A percentile compares a stretch with the other conserved stretches of the same genome.
phyloP scores from a whole-genome alignment of 2,113 vertebrate genomes.

The Plectropomus leopardus region DNA sequence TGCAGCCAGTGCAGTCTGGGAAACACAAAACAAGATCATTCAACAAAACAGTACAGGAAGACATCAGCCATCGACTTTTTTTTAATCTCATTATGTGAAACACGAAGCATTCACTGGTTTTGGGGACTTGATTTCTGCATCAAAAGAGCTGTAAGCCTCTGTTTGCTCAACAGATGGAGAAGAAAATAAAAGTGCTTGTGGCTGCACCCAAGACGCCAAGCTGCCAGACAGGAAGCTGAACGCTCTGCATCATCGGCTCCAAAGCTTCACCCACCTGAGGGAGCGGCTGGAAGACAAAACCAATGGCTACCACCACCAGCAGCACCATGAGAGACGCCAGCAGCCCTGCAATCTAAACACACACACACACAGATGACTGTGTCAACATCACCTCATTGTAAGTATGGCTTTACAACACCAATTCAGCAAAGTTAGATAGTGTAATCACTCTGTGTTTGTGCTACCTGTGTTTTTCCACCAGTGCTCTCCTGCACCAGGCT shows the following conservation, averaged over 20 bases:
- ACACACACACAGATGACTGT: constrained; percentile 17
- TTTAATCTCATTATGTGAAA: neutral
- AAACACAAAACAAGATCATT: neutral
- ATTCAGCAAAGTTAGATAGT: constrained; percentile 2
- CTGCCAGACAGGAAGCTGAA: neutral
- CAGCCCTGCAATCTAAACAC: constrained; percentile 91
- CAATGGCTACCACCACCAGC: constrained; percentile 93
- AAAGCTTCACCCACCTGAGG: constrained; percentile 89
- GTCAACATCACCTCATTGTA: neutral
- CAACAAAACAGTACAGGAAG: neutral
- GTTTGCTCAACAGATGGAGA: neutral
- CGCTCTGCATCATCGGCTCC: constrained; percentile 1
- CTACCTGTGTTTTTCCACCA: constrained; percentile 95
- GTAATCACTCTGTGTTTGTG: neutral
- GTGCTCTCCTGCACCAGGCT: constrained; percentile 98
- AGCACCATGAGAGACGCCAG: constrained; percentile 93
- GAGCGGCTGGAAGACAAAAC: constrained; percentile 94
- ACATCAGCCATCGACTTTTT: too few species aligned
- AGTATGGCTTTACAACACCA: constrained; percentile 46
- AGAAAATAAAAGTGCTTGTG: neutral
- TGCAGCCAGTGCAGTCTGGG: constrained; percentile 92
- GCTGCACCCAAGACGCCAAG: neutral
- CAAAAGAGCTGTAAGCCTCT: neutral
- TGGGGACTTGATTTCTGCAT: too few species aligned
- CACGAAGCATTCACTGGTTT: too few species aligned